phyloP scores from a whole-genome alignment of 2,888 invertebrate species.

The Ramazzottius varieornatus region DNA sequence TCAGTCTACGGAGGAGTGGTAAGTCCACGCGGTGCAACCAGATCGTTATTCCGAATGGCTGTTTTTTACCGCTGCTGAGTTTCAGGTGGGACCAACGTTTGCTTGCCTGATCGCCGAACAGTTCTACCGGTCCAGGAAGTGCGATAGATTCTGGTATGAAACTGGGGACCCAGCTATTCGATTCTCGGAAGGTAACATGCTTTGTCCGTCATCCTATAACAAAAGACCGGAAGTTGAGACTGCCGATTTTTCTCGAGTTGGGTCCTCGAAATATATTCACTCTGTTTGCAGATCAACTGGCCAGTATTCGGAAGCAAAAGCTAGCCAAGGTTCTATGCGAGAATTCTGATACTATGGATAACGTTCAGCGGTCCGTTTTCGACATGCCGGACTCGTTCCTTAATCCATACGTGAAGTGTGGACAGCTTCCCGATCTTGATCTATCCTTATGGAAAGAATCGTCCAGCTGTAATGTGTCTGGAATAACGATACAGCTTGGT shows the following conservation, averaged over 20 bases:
- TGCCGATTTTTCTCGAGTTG: neutral
- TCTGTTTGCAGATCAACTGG: slow-evolving; percentile 33
- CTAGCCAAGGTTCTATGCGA: slow-evolving; percentile 61
- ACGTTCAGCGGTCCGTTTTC: slow-evolving; percentile 65
- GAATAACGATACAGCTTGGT: slow-evolving; percentile 22
- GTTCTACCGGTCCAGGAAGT: slow-evolving; percentile 61
- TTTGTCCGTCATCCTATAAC: neutral
- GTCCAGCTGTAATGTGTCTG: slow-evolving; percentile 22
- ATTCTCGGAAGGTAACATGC: slow-evolving; percentile 40
- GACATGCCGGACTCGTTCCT: slow-evolving; percentile 54
- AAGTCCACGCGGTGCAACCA: too few species aligned
- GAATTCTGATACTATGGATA: slow-evolving; percentile 54
- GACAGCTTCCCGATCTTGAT: neutral
- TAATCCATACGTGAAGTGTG: neutral
- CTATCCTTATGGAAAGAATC: neutral
- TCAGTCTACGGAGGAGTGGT: neutral
- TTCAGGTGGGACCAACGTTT: slow-evolving; percentile 59
- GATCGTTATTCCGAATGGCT: too few species aligned
- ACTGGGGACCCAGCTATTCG: slow-evolving; percentile 47
- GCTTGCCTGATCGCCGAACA: slow-evolving; percentile 80
- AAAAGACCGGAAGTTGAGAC: too few species aligned
- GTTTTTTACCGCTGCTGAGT: neutral
- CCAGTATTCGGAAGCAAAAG: slow-evolving; percentile 53
- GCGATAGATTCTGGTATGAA: slow-evolving; percentile 89
- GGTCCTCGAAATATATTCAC: neutral